Conservation (phyloP, 2,797 vertebrate genomes). For the Sparidentex hasta region DNA sequence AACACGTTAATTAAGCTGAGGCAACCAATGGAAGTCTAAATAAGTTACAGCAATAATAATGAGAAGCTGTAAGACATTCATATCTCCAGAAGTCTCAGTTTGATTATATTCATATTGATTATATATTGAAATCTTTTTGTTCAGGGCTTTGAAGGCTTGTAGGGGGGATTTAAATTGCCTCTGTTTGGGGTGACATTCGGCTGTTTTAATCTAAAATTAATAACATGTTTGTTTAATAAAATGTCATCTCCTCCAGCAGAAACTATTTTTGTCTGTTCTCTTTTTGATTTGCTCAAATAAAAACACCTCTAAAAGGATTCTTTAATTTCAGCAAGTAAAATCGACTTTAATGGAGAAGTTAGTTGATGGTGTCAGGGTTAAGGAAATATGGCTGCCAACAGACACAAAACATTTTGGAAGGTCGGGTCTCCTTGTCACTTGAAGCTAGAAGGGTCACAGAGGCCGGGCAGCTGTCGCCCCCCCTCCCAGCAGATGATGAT, state of each 20-base stretch:
- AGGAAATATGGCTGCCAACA: constrained; percentile 42
- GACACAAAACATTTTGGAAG: constrained; percentile 29
- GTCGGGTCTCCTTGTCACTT: constrained; percentile 49
- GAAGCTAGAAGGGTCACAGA: constrained; percentile 51
- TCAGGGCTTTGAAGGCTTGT: background rate
- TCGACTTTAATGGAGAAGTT: background rate
- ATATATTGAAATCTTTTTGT: constrained; percentile 13
- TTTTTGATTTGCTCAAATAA: constrained; percentile 2
- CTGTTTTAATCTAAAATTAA: constrained; percentile 19
- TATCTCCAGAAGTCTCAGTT: background rate
- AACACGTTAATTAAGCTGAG: constrained; percentile 64
- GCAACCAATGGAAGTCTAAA: constrained; percentile 56
- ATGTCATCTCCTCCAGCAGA: background rate
- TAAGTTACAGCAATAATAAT: constrained; percentile 47
- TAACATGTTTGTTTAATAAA: constrained; percentile 12
- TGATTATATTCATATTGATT: constrained; percentile 15
- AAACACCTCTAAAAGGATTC: background rate
- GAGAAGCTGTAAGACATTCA: constrained; percentile 28
- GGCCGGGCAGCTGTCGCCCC: constrained; percentile 49
- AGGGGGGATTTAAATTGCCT: background rate
- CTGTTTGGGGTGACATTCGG: background rate
- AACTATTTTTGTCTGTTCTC: background rate
- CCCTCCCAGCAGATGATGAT: constrained; percentile 48
- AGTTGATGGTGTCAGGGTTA: constrained; percentile 44
- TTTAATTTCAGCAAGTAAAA: background rate